Conservation (phyloP, 2,797 vertebrate genomes). For the Pipistrellus pygmaeus region DNA sequence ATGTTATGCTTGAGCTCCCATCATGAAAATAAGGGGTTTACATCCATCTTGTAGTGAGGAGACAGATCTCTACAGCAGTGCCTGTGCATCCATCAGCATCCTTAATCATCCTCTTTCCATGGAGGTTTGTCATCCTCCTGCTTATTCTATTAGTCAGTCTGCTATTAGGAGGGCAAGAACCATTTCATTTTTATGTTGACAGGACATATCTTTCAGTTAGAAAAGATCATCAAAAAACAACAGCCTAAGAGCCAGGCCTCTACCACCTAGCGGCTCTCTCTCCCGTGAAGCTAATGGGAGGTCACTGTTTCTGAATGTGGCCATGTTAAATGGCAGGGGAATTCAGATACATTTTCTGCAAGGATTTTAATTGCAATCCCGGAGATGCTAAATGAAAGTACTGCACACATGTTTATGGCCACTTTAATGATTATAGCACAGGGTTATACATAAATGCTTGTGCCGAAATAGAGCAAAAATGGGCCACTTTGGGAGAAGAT, state of each 20-base stretch:
- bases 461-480: slow-evolving; percentile 3
- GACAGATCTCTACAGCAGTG: neutral
- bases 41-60: neutral
- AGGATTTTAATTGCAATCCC: neutral
- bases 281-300: neutral
- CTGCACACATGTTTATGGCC: neutral
- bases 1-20: slow-evolving; percentile 40
- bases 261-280: neutral
- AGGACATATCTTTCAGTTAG: slow-evolving; percentile 44
- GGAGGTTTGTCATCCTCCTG: slow-evolving; percentile 40
- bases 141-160: slow-evolving; percentile 54
- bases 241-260: neutral
- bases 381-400: neutral
- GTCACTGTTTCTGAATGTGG: neutral
- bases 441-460: neutral
- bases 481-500: neutral
- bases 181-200: slow-evolving; percentile 55
- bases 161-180: slow-evolving; percentile 53
- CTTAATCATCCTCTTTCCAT: neutral
- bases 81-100: neutral
- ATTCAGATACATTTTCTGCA: neutral
- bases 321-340: neutral
- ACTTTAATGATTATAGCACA: neutral
- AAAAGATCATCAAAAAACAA: slow-evolving; percentile 10
- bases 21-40: neutral